These are phyloP conservation scores for Halichoerus grypus DNA, from an alignment of 2,113 vertebrate species.

Conservation along the genomic window DNA sequence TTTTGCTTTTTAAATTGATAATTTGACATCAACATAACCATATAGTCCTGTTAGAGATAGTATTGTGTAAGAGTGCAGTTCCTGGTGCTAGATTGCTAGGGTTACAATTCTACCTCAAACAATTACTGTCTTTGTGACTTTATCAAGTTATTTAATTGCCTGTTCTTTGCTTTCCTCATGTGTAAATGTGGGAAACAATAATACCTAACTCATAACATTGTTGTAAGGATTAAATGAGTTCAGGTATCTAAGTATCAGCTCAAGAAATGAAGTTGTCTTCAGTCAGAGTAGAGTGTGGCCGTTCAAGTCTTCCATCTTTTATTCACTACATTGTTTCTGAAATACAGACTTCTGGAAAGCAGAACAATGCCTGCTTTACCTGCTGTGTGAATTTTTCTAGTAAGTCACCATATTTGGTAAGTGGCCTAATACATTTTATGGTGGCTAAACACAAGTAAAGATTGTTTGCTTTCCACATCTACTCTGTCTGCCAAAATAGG, in stretches of 20 bases:
- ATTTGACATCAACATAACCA: not conserved
- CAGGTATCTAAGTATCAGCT: not conserved
- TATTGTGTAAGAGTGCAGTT: not conserved
- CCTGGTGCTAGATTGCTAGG: not conserved
- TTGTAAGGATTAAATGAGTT: not conserved
- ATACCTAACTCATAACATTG: not conserved
- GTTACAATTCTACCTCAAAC: not conserved
- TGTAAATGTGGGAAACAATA: not conserved
- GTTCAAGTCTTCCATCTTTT: not conserved
- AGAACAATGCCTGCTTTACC: not conserved
- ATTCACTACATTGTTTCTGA: not conserved
- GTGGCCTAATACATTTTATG: not conserved
- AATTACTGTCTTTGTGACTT: not conserved
- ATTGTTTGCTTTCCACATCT: not conserved
- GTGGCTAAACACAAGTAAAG: slow-evolving; percentile 21
- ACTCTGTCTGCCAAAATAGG: not conserved
- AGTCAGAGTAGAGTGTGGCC: not conserved
- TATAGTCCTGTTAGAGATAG: not conserved
- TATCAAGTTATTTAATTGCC: not conserved
- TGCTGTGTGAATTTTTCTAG: not conserved
- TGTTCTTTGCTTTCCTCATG: slow-evolving; percentile 12
- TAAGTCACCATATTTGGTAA: not conserved
- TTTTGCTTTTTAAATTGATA: slow-evolving; percentile 19
- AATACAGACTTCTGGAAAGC: not conserved
- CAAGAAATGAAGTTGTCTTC: not conserved